Conservation (phyloP, 2,113 vertebrate genomes). For the Serilophus lunatus region DNA sequence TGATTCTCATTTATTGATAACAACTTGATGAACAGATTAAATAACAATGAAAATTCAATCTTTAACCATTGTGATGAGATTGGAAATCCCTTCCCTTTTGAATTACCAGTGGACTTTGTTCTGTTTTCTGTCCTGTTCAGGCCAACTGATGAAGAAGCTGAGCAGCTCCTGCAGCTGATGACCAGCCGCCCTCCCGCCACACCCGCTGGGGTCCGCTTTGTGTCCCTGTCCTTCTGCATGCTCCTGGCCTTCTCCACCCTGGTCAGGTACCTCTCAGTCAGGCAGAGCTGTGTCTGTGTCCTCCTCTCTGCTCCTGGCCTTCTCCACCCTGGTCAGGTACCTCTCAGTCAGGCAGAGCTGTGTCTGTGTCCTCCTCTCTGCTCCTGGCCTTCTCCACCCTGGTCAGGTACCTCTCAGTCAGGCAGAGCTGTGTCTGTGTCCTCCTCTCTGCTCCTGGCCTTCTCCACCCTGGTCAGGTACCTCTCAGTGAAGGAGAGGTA, state of each 20-base stretch:
- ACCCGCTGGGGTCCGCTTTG: conserved; percentile 94
- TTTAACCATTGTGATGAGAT: not conserved
- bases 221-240: conserved; percentile 95
- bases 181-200: conserved; percentile 95
- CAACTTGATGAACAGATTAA: not conserved
- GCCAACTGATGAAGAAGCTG: conserved; percentile 95
- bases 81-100: not conserved
- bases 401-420: too few relatives aligned
- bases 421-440: conserved; percentile 47
- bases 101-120: not conserved
- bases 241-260: conserved; percentile 92
- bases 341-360: too few relatives aligned
- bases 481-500: too few relatives aligned
- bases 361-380: conserved; percentile 83
- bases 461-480: conserved; percentile 78
- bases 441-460: conserved; percentile 95
- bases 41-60: not conserved
- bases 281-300: conserved; percentile 82
- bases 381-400: conserved; percentile 93
- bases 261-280: conserved; percentile 80
- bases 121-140: conserved; percentile 54
- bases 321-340: conserved; percentile 93
- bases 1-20: not conserved
- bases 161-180: conserved; percentile 95
- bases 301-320: conserved; percentile 94